Base-by-base conservation (phyloP, 2,888 invertebrate species). In the Beris morrisii region DNA sequence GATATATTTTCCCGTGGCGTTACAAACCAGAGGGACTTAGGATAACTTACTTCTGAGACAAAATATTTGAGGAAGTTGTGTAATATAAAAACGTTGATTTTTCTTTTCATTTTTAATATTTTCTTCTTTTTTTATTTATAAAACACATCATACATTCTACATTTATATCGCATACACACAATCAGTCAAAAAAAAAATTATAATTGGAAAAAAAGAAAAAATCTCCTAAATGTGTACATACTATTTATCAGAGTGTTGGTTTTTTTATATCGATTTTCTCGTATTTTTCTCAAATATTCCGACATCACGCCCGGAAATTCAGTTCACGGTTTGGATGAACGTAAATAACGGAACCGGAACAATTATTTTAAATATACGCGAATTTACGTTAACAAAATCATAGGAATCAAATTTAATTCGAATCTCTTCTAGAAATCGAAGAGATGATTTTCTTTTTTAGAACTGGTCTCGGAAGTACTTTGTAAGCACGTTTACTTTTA, bases 81-180 rank as follows among this genome's bases (percentile, higher is more conserved):
- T 13, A n/a, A 52, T 28, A 28, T 52, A 52, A 28, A 15, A 7
- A 30, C 32, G 43, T 55, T 55, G 22, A 5, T 32, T 56, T 56
- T 56, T 56, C 15, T 30, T 13, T 31, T 56, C 13, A 43, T 3
- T 53, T 44, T 63, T 52, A 12, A 52, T 63, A 22, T 22, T 22
- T 22, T 22, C 12, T 63, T 12, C 38, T 56, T 13, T 43, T 66
- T 57, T 65, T 61, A 59, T 67, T 67, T 67, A 67, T 59, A 67
- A 67, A 67, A 67, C 67, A 67, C 67, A 67, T 59, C 67, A 67
- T 67, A 67, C 67, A 59, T 50, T 52, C 38, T 64, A 64, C 45
- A 64, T 54, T 64, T 54, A 64, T 48, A 1, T 54, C 54, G 13
- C 67, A 67, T 65, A 50, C 67, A 67, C 65, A 65, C 67, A 64